Conservation (phyloP, 2,797 vertebrate species). For the Podargus strigoides region DNA sequence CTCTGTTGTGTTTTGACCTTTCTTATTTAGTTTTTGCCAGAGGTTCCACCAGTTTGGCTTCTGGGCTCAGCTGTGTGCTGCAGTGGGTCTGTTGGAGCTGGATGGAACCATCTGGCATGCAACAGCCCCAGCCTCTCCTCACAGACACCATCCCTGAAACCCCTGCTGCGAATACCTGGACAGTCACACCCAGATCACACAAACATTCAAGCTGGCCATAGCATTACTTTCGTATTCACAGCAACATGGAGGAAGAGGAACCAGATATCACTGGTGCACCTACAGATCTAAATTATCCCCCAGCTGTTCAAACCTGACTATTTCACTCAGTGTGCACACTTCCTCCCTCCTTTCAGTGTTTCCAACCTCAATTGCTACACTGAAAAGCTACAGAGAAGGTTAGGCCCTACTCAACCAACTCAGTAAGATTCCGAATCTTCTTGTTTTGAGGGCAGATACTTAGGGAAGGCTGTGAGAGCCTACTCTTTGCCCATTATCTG, state of each 20-base stretch:
- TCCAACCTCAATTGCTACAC: not conserved
- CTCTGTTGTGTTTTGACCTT: not conserved
- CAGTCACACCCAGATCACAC: not conserved
- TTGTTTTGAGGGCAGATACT: not conserved
- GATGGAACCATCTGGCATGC: fast-evolving
- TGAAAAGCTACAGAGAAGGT: not conserved
- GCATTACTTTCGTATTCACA: not conserved
- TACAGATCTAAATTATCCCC: not conserved
- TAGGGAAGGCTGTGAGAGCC: not conserved
- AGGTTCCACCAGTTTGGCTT: not conserved
- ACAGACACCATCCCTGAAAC: not conserved
- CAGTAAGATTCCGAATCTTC: not conserved
- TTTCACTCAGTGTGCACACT: not conserved
- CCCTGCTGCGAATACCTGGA: not conserved
- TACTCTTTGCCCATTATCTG: not conserved
- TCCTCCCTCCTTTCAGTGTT: not conserved
- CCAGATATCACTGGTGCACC: fast-evolving
- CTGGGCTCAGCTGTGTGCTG: not conserved
- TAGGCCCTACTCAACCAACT: not conserved
- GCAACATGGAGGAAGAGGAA: not conserved
- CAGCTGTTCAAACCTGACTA: not conserved
- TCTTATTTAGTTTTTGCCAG: not conserved
- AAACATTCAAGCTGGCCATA: not conserved
- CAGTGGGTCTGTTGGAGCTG: not conserved
- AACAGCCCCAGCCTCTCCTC: not conserved